Conservation (phyloP, 2,113 vertebrate species). For the Fregetta grallaria region DNA sequence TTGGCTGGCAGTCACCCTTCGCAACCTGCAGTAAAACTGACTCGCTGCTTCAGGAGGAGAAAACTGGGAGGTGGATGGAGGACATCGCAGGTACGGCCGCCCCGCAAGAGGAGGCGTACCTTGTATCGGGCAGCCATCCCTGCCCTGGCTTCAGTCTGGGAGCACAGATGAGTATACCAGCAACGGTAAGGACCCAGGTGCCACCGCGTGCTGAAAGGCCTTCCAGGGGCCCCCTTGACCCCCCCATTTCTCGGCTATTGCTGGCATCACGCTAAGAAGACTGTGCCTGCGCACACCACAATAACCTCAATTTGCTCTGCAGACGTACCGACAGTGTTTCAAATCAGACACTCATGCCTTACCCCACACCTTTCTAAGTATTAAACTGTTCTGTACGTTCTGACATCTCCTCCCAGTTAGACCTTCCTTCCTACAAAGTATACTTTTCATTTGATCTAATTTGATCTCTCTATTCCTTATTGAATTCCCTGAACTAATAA, state of each 20-base stretch:
- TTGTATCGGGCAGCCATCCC: not conserved
- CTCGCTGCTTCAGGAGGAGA: not conserved
- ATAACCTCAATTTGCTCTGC: not conserved
- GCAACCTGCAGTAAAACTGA: rapidly evolving
- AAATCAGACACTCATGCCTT: not conserved
- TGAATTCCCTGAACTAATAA: not conserved
- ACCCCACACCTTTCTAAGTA: not conserved
- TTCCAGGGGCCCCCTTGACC: too few relatives aligned
- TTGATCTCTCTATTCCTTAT: not conserved
- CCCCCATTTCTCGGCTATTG: not conserved
- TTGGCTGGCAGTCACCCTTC: not conserved
- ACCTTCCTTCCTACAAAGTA: not conserved
- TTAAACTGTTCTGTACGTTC: not conserved
- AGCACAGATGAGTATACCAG: not conserved
- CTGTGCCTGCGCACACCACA: not conserved
- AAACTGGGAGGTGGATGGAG: not conserved
- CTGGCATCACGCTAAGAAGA: not conserved
- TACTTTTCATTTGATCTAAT: not conserved
- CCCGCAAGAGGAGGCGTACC: rapidly evolving
- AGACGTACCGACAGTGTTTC: not conserved
- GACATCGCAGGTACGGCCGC: rapidly evolving
- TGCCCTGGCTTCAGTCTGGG: not conserved
- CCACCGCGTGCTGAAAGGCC: not conserved
- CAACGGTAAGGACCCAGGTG: not conserved
- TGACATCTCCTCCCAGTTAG: not conserved